phyloP scores from a whole-genome alignment of 1,140 invertebrate genomes.

The Psix sp. region DNA sequence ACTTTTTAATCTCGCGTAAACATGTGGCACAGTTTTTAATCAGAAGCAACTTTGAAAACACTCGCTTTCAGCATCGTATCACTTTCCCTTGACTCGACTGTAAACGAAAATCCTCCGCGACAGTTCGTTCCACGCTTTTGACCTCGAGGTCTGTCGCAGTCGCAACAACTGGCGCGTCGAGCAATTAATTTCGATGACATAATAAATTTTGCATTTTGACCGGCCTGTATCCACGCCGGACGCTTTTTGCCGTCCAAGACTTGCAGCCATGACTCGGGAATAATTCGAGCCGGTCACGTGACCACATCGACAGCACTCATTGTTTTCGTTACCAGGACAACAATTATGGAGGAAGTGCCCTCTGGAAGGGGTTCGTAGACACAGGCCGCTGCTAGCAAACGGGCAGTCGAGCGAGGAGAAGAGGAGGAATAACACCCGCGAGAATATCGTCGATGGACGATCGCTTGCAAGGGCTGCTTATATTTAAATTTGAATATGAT shows the following conservation, averaged over 20 bases:
- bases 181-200: constrained; percentile 61
- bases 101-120: too few species aligned
- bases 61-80: too few species aligned
- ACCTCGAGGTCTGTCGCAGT: constrained; percentile 21
- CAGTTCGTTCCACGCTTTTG: too few species aligned
- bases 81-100: too few species aligned
- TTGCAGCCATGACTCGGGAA: constrained; percentile 59
- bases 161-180: constrained; percentile 43
- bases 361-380: constrained; percentile 53
- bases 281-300: constrained; percentile 63
- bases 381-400: constrained; percentile 53
- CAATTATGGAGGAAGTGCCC: constrained; percentile 61
- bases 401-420: constrained; percentile 45
- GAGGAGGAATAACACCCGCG: constrained; percentile 52
- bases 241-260: constrained; percentile 41
- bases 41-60: neutral
- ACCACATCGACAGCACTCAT: constrained; percentile 64
- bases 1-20: constrained; percentile 8
- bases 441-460: constrained; percentile 52
- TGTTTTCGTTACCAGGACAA: constrained; percentile 64
- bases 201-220: constrained; percentile 44
- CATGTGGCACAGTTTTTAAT: constrained; percentile 15
- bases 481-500: constrained; percentile 74
- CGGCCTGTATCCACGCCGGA: constrained; percentile 29
- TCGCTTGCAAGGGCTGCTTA: constrained; percentile 42